Conservation (phyloP, 2,797 vertebrate species). For the Sebastes paucispinis region DNA sequence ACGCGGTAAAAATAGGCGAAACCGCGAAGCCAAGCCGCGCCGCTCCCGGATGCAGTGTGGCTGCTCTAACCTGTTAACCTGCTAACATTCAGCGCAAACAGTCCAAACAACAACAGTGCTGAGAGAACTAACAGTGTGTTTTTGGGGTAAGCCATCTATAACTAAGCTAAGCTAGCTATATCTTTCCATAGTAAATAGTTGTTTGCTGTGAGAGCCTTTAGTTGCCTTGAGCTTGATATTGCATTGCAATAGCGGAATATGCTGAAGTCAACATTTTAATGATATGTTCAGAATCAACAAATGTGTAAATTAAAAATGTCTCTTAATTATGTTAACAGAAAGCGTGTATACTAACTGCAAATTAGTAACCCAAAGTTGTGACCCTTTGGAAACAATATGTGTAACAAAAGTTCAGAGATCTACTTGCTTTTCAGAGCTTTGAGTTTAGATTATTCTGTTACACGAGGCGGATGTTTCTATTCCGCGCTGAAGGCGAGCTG, state of each 20-base stretch:
- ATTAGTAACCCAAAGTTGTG: background rate
- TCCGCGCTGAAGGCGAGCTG: background rate
- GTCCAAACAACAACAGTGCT: too few species aligned
- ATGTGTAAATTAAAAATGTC: background rate
- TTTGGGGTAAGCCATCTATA: too few species aligned
- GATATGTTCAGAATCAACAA: background rate
- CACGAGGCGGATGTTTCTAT: background rate
- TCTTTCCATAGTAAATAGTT: too few species aligned
- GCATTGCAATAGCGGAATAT: background rate
- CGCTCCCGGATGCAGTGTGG: too few species aligned
- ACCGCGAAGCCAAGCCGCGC: too few species aligned
- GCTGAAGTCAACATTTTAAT: background rate
- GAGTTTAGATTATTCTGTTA: background rate
- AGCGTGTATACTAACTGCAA: accelerated
- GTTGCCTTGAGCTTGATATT: background rate
- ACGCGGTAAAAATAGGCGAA: too few species aligned
- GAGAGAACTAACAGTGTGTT: too few species aligned
- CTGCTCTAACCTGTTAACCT: too few species aligned
- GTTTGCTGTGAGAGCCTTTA: background rate
- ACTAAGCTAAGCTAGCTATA: background rate
- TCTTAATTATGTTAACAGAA: background rate
- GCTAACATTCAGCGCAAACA: too few species aligned
- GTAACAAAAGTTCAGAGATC: background rate
- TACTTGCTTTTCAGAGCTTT: background rate
- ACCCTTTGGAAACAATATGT: background rate